Evolutionary conservation across 2,113 vertebrate genomes (phyloP), one percentile per base, ranked within the genome.

Genomic region (Piliocolobus tephrosceles): DNA sequence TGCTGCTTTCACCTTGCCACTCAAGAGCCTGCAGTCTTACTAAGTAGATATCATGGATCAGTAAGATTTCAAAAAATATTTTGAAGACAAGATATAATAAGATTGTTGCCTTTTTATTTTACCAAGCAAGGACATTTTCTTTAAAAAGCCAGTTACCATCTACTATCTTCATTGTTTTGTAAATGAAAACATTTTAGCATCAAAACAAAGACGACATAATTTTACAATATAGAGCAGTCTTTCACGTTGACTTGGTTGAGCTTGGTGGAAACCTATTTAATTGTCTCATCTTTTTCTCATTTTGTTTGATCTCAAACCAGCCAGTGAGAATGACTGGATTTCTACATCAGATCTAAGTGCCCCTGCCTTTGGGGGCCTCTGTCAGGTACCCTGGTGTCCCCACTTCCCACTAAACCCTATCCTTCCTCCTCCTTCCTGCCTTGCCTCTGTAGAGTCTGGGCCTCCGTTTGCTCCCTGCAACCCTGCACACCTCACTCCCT

Each of bases 131-230:
- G 25, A 20, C 3, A 4, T 93, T 92, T 89, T 73, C 81, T 85
- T 96, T 23, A 25, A 93, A 94, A 93, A 87, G 20, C n/a, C 68
- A 87, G 1, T 75, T 55, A 38, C 6, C 10, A 2, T 83, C 38
- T 76, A 27, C 9, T 16, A 4, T 8, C n/a, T n/a, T 32, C n/a
- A 18, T 38, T 18, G 27, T 58, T 83, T 79, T 75, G 57, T 55
- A 78, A 90, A 84, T 58, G 27, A 61, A 92, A 84, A 88, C 76
- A 85, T 90, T 88, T 75, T 88, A 88, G 78, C 81, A 84, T 55
- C 81, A 66, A 61, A 68, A 76, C 17, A 50, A 70, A 91, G 58
- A 30, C 64, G 25, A 78, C 4, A 1, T 35, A 9, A 8, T 89
- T 78, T 93, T 18, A 61, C 16, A 43, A 30, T 43, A 38, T 0